Conservation (phyloP, 2,888 invertebrate species). For the Pyrgus malvae region DNA sequence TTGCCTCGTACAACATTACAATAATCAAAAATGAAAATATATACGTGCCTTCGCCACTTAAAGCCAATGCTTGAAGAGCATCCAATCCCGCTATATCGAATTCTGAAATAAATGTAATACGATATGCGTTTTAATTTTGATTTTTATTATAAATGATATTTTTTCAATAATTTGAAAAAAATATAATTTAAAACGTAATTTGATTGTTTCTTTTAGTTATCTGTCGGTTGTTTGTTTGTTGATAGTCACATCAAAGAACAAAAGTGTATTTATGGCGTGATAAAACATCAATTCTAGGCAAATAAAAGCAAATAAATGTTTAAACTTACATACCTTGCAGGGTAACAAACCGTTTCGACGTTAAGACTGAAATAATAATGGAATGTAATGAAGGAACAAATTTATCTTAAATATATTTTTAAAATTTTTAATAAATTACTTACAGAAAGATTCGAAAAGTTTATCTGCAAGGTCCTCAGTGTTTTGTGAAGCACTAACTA, state of each 20-base stretch:
- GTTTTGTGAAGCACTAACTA: constrained; percentile 50
- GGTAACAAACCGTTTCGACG: constrained; percentile 44
- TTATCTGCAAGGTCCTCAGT: constrained; percentile 55
- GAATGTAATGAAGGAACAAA: constrained; percentile 7
- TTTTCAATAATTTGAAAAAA: too few species aligned
- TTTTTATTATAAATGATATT: too few species aligned
- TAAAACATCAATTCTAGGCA: too few species aligned
- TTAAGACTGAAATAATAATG: constrained; percentile 44
- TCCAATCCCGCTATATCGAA: constrained; percentile 55
- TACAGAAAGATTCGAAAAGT: constrained; percentile 58
- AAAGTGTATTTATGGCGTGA: too few species aligned
- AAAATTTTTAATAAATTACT: constrained; percentile 36
- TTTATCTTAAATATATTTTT: background rate
- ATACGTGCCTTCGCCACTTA: constrained; percentile 53
- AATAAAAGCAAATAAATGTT: too few species aligned
- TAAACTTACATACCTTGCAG: constrained; percentile 46
- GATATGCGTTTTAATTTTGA: background rate
- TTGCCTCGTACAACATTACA: background rate
- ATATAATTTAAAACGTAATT: too few species aligned
- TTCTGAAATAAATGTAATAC: constrained; percentile 42
- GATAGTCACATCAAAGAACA: too few species aligned
- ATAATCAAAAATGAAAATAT: background rate
- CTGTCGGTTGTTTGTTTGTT: too few species aligned
- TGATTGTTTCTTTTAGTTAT: too few species aligned
- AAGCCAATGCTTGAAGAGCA: constrained; percentile 59